Base-by-base conservation (phyloP, 2,888 invertebrate species). In the Helobdella robusta region DNA sequence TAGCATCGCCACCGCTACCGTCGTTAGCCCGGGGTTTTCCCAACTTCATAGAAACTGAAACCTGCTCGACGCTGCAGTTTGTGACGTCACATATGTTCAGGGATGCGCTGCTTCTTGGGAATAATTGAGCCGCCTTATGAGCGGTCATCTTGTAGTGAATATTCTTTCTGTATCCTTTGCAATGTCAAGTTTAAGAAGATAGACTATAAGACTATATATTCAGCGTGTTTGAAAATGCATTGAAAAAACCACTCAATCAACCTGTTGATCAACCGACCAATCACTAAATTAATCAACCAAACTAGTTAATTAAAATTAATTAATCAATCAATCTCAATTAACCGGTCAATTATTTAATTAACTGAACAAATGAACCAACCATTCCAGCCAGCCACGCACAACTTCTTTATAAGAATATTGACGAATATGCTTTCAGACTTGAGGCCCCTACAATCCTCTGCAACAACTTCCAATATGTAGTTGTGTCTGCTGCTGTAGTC, bases 401-500 rank as follows among this genome's bases (percentile, higher is more conserved):
- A 87, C 87, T 1, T 87, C 76, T 87, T 86, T 70, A 94, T 90
- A 80, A 92, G 91, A 79, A 98, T 88, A 76, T 93, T 97, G 75
- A 98, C 91, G 86, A 94, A 60, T 5, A 48, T 50, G 34, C 50
- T 62, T 4, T 62, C 32, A 0, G 93, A 93, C 78, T 88, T 87
- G 78, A 89, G 87, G 89, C 92, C 92, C 58, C 93, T 95, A 80
- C 97, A 97, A 81, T 97, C 97, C 78, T 91, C 91, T 1, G 97
- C 97, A 68, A 94, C 91, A 68, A 97, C 91, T 36, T 91, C 91
- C 60, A 98, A 83, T 73, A 97, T 94, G 82, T 95, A 93, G 80
- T 93, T 95, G 82, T 93, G 92, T 6, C 89, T 88, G 68, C 87
- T 84, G 78, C 90, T 90, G 81, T 90, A 93, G 74, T 93, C 91